Percentiles rank a stretch among this genome's conserved stretches.
Conservation (phyloP, 2,113 vertebrate genomes). For the Orycteropus afer region DNA sequence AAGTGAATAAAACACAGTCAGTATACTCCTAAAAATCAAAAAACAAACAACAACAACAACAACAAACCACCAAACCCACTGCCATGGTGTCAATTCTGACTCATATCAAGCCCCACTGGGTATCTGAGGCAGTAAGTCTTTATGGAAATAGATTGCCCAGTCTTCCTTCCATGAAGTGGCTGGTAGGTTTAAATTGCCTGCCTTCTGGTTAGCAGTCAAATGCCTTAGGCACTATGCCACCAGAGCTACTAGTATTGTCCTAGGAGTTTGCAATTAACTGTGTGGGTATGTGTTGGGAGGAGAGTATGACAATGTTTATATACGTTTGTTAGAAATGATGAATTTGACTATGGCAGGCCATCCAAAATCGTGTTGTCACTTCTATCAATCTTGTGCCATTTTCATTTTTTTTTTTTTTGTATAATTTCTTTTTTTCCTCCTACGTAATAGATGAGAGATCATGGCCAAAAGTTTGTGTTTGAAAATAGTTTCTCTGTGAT, state of each 20-base stretch:
- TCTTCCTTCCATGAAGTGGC: too few relatives aligned
- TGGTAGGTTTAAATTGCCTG: too few relatives aligned
- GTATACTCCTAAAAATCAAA: too few relatives aligned
- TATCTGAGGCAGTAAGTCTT: too few relatives aligned
- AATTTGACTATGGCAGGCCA: not conserved
- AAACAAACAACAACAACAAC: too few relatives aligned
- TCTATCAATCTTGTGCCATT: not conserved
- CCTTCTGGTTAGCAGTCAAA: too few relatives aligned
- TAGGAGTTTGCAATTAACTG: not conserved
- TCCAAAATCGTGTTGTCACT: not conserved
- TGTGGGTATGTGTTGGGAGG: not conserved
- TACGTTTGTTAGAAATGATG: constrained; percentile 5
- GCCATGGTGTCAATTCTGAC: too few relatives aligned
- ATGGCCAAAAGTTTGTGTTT: not conserved
- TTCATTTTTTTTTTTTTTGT: too few relatives aligned
- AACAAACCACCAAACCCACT: too few relatives aligned
- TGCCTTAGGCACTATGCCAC: too few relatives aligned
- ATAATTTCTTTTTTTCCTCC: not conserved
- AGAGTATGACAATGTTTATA: not conserved
- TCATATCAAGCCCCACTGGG: too few relatives aligned
- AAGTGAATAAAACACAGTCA: constrained; percentile 40
- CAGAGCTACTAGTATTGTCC: not conserved
- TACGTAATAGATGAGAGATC: not conserved
- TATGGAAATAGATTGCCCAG: too few relatives aligned
- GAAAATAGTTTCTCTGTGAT: not conserved